Evolutionary conservation across 2,888 invertebrate genomes (phyloP).

Genomic region (Taphrorychus bicolor): DNA sequence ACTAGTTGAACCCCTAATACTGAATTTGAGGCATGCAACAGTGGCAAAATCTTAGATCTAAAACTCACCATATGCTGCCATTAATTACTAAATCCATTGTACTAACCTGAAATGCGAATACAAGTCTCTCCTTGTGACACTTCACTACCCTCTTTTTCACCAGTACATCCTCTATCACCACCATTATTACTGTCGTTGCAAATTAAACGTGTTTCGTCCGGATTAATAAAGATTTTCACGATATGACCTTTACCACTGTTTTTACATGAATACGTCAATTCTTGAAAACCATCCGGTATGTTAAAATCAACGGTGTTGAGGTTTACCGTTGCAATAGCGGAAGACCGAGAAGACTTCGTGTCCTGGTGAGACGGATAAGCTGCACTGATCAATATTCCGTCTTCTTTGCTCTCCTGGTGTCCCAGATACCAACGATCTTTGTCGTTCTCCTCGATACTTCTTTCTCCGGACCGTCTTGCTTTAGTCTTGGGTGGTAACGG

Average conservation of each 20-base stretch:
- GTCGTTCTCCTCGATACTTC: conserved; percentile 21
- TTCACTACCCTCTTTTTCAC: conserved; percentile 1
- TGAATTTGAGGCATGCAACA: too few relatives aligned
- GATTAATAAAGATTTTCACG: conserved; percentile 75
- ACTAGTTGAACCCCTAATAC: too few relatives aligned
- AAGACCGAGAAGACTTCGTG: conserved; percentile 36
- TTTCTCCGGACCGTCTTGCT: conserved; percentile 29
- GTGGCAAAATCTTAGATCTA: background rate
- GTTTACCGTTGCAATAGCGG: conserved; percentile 48
- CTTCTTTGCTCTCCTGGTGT: conserved; percentile 15
- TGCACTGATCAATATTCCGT: conserved; percentile 32
- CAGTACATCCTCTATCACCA: background rate
- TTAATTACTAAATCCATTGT: background rate
- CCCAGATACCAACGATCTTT: conserved; percentile 5
- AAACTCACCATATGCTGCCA: background rate
- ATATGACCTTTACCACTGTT: conserved; percentile 64
- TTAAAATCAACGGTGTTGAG: conserved; percentile 49
- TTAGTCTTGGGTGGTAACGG: conserved; percentile 66
- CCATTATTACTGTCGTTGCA: conserved; percentile 2
- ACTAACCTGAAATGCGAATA: conserved; percentile 35
- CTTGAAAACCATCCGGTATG: conserved; percentile 39
- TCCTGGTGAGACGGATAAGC: conserved; percentile 22
- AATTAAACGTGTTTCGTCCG: conserved; percentile 54
- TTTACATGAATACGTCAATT: conserved; percentile 33
- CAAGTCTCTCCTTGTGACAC: conserved; percentile 25